These are phyloP conservation scores for Podotricha telesiphe DNA, from an alignment of 2,888 invertebrate species.

Conservation along the genomic window DNA sequence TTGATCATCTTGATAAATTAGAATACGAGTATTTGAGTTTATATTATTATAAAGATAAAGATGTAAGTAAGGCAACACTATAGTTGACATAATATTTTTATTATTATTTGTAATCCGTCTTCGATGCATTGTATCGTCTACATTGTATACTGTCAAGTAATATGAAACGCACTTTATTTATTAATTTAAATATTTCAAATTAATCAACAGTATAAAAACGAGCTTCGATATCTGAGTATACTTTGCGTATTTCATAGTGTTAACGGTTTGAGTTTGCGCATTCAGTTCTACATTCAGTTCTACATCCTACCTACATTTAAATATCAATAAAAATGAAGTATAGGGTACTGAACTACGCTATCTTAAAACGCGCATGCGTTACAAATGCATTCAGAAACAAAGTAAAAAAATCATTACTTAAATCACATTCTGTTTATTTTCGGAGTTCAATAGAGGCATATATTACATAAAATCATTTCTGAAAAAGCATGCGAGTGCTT, in stretches of 20 bases:
- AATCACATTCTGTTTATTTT: conserved; percentile 33
- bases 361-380: conserved; percentile 49
- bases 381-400: conserved; percentile 49
- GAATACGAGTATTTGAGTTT: too few species aligned
- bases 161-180: too few species aligned
- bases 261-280: conserved; percentile 52
- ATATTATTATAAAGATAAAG: too few species aligned
- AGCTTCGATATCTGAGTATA: background rate
- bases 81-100: too few species aligned
- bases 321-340: conserved; percentile 60
- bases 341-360: conserved; percentile 48
- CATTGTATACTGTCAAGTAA: too few species aligned
- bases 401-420: conserved; percentile 65
- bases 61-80: too few species aligned
- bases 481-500: conserved; percentile 7
- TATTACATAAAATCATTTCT: background rate
- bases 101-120: too few species aligned
- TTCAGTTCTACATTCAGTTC: conserved; percentile 42
- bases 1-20: too few species aligned
- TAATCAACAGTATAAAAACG: conserved; percentile 6
- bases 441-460: background rate
- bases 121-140: too few species aligned
- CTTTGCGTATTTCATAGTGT: conserved; percentile 18
- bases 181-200: background rate
- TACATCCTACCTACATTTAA: conserved; percentile 43